phyloP scores from a whole-genome alignment of 2,113 vertebrate species.

The Neopipo cinnamomea region DNA sequence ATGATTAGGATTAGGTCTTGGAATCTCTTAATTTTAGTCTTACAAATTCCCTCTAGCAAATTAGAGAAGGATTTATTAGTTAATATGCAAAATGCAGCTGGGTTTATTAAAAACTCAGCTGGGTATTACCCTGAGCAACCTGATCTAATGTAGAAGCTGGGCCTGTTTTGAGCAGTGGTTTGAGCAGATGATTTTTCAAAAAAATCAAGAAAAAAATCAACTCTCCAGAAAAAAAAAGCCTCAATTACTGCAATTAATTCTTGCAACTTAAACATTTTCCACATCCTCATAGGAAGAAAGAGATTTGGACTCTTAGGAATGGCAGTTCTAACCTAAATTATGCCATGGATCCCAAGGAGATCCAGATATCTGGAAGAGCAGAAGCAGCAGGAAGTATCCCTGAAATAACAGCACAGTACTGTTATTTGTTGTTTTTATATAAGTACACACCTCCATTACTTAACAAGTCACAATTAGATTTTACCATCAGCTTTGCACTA shows the following conservation, averaged over 20 bases:
- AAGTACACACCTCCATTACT: background rate
- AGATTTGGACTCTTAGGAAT: background rate
- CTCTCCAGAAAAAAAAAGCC: accelerated
- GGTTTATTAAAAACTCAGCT: background rate
- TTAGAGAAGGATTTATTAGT: background rate
- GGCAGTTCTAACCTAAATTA: background rate
- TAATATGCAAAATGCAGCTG: background rate
- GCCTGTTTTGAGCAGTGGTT: background rate
- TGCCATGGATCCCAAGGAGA: background rate
- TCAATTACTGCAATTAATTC: background rate
- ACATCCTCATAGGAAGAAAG: background rate
- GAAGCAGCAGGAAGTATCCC: background rate
- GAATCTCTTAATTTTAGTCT: background rate
- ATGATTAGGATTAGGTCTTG: background rate
- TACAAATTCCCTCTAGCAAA: background rate
- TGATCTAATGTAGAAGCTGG: background rate
- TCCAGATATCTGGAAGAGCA: background rate
- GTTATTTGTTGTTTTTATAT: background rate
- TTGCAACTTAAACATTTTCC: background rate
- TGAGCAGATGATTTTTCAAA: background rate
- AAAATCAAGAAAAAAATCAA: background rate
- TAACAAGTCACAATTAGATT: accelerated
- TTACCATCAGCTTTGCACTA: too few relatives aligned
- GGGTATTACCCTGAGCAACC: background rate
- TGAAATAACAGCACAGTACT: background rate